Conservation (phyloP, 2,113 vertebrate species). For the Microtus montanus region DNA sequence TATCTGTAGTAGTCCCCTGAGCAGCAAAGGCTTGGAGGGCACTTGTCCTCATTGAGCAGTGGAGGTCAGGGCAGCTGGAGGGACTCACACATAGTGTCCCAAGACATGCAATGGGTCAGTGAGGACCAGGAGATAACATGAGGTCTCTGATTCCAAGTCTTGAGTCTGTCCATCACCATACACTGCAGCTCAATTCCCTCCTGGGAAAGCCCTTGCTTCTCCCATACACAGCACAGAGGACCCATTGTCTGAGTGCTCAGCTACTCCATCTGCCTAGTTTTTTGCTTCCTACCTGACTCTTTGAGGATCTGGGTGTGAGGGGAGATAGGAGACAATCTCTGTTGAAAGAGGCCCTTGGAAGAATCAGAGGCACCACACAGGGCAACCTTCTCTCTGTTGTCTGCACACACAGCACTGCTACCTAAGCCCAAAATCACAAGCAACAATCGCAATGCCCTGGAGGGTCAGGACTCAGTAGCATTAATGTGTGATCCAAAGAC, state of each 20-base stretch:
- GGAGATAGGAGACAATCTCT: neutral
- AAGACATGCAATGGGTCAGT: neutral
- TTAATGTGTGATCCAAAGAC: no score
- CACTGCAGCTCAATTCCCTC: neutral
- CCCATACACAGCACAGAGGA: fast-evolving
- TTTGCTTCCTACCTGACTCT: neutral
- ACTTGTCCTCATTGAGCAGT: neutral
- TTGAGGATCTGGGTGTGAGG: neutral
- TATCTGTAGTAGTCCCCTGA: neutral
- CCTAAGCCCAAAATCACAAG: neutral
- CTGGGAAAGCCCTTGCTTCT: neutral
- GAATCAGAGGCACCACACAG: neutral
- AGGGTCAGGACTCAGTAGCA: neutral
- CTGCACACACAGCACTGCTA: slow-evolving; percentile 44
- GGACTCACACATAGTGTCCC: neutral
- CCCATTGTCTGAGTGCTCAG: neutral
- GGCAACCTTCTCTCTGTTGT: slow-evolving; percentile 36
- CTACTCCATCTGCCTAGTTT: neutral
- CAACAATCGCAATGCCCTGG: no score
- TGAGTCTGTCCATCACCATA: neutral
- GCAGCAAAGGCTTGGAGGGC: neutral
- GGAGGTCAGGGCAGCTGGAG: neutral
- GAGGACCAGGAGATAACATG: fast-evolving
- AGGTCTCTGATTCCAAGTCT: neutral
- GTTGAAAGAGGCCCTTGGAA: neutral